These are phyloP conservation scores for Lophius piscatorius DNA, from an alignment of 2,113 vertebrate species.

Conservation along the genomic window DNA sequence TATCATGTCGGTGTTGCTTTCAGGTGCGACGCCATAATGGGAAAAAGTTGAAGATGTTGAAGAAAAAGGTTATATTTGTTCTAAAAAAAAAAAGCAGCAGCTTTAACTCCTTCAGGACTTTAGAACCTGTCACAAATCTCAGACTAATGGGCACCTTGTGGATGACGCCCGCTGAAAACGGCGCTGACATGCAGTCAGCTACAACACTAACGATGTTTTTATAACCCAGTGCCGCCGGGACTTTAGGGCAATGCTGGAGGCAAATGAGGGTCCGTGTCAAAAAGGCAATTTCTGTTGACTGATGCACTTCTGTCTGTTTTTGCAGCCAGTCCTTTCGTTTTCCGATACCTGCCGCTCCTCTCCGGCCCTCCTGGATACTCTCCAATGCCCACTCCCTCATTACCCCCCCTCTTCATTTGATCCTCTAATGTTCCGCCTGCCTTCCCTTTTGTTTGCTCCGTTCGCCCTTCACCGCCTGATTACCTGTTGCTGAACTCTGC, in stretches of 20 bases:
- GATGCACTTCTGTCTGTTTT: neutral
- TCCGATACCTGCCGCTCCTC: too few relatives aligned
- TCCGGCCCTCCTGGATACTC: too few relatives aligned
- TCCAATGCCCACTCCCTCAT: too few relatives aligned
- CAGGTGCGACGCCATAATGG: too few relatives aligned
- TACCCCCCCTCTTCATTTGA: too few relatives aligned
- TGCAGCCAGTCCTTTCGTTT: neutral
- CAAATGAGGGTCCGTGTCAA: neutral
- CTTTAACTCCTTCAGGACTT: too few relatives aligned
- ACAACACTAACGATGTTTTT: neutral
- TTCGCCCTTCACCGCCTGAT: neutral
- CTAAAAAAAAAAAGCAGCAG: too few relatives aligned
- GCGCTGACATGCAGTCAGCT: neutral
- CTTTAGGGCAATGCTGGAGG: neutral
- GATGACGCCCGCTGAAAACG: too few relatives aligned
- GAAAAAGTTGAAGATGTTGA: too few relatives aligned
- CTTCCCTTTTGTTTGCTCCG: neutral
- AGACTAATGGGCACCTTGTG: neutral
- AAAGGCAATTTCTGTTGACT: too few relatives aligned
- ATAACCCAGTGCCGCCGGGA: neutral
- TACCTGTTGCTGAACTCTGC: neutral
- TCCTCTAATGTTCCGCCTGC: neutral
- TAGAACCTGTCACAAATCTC: neutral
- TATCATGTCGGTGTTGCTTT: too few relatives aligned
- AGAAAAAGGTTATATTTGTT: too few relatives aligned